Base-by-base conservation (phyloP, 2,888 invertebrate genomes). In the Heliconius cydno region DNA sequence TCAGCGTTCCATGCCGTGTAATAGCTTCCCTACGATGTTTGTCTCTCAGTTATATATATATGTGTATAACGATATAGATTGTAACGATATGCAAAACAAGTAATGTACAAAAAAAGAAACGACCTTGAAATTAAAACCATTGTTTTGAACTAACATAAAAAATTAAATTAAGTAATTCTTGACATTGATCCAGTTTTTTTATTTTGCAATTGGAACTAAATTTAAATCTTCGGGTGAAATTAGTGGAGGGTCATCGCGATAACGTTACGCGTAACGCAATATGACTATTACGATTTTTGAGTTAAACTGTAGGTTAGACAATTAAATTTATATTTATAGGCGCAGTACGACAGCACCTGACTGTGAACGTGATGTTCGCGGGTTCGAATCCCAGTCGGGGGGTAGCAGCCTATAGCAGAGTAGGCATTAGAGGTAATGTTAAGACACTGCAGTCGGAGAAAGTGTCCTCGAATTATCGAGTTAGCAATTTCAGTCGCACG, bases 171-270 rank as follows among this genome's bases (percentile, higher is more conserved):
- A 79, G 79, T 80, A 79, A 82, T 71, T 76, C n/a, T 60, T 68
- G 83, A 82, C 83, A 82, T 83, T 82, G 83, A 78, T 72, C 83
- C 74, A 80, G 75, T 76, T 77, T 63, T 76, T 75, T 77, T 77
- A 52, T 72, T 72, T 57, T 57, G 72, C 72, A 72, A 52, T 52
- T 52, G 52, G 22, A 52, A 41, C 41, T 6, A 41, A 41, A 70
- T 67, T 60, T 28, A 73, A 72, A 38, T 57, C 13, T 63, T 63
- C 28, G 28, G n/a, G n/a, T 60, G 73, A 73, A 73, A 60, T 25
- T 73, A 15, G 15, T 13, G 38, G 73, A 57, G 72, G 77, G 77
- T 66, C 82, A 79, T 80, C 82, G 65, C 60, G 76, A 80, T 80
- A 76, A n/a, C 12, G 46, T 15, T 63, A 25, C 57, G 72, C 57